Conservation (phyloP, 2,888 invertebrate genomes). For the Oxycera nigricornis region DNA sequence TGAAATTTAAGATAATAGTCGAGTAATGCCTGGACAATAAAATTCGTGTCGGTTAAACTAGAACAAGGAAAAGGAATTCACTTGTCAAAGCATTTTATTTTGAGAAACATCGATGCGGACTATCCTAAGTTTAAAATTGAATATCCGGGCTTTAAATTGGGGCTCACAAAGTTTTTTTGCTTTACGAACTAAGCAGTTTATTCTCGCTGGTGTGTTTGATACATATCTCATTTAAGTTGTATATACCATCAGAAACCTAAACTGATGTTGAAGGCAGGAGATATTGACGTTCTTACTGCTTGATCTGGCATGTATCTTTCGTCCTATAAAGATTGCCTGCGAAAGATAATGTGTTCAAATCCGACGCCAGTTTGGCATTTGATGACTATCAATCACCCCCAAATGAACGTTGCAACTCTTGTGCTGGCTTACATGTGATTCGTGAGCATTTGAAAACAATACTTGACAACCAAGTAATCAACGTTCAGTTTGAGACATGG, state of each 20-base stretch:
- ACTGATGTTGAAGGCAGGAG: not conserved
- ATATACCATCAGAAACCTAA: conserved; percentile 8
- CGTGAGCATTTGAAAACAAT: not conserved
- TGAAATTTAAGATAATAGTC: too few species aligned
- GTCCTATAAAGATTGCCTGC: not conserved
- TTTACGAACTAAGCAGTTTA: conserved; percentile 1
- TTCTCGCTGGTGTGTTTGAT: not conserved
- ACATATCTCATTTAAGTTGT: conserved; percentile 11
- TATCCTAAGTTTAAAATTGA: not conserved
- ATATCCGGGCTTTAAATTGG: not conserved
- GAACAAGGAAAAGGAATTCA: not conserved
- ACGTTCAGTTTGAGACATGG: not conserved
- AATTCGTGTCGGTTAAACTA: not conserved
- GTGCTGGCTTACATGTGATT: not conserved
- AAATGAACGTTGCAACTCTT: not conserved
- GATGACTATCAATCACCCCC: not conserved
- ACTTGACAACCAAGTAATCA: conserved; percentile 1
- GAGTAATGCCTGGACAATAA: not conserved
- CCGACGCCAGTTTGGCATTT: not conserved
- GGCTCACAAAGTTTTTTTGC: not conserved
- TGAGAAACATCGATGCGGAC: not conserved
- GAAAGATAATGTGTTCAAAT: not conserved
- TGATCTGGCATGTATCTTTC: not conserved
- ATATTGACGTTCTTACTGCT: conserved; percentile 49
- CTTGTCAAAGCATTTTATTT: not conserved